Evolutionary conservation across 2,113 vertebrate genomes (phyloP).

Genomic region (Anseranas semipalmata): DNA sequence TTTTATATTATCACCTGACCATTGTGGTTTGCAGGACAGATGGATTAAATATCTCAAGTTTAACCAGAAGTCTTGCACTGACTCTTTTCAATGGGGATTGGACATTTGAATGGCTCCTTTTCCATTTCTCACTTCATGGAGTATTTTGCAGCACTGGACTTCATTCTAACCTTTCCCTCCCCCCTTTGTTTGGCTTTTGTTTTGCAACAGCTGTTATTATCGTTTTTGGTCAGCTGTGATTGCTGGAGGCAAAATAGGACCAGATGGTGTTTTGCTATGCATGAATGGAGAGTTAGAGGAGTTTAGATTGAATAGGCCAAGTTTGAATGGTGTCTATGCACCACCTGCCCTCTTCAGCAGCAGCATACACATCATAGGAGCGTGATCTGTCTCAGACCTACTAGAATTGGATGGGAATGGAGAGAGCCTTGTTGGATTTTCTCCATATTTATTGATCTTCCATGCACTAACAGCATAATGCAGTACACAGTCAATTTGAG

Average conservation of each 20-base stretch:
- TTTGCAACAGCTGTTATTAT: constrained; percentile 99
- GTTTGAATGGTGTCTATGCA: constrained; percentile 99
- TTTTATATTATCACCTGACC: constrained; percentile 82
- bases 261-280: constrained; percentile 99
- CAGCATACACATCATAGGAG: constrained; percentile 85
- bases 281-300: constrained; percentile 99
- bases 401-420: constrained; percentile 77
- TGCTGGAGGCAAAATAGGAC: constrained; percentile 99
- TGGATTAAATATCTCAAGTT: constrained; percentile 82
- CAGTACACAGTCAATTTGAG: constrained; percentile 91
- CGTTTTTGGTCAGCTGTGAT: constrained; percentile 99
- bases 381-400: constrained; percentile 89
- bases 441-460: constrained; percentile 98
- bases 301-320: constrained; percentile 97
- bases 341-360: constrained; percentile 98
- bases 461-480: constrained; percentile 89
- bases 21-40: constrained; percentile 74
- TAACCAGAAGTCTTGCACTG: constrained; percentile 79
- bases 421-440: constrained; percentile 82
- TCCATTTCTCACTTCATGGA: constrained; percentile 81
- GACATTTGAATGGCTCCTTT: constrained; percentile 83
- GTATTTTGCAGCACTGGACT: constrained; percentile 88
- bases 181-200: constrained; percentile 99
- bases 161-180: constrained; percentile 93
- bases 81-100: constrained; percentile 72